Conservation (phyloP, 92 coral and sea anemone species). For the Bergia sp. region DNA sequence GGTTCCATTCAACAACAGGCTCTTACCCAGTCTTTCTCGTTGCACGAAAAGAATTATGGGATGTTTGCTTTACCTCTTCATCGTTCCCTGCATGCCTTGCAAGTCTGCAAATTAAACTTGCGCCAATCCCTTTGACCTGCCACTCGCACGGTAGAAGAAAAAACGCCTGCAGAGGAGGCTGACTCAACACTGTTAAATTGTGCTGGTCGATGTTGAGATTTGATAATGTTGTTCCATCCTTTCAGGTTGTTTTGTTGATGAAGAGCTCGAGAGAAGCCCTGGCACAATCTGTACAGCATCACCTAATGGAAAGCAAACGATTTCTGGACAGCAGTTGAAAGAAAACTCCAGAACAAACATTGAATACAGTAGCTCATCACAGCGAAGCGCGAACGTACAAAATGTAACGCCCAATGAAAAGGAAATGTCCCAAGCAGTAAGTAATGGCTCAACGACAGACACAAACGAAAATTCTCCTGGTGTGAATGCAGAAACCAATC, state of each 20-base stretch:
- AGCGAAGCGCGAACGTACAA: constrained; percentile 21
- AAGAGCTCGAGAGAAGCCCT: constrained; percentile 33
- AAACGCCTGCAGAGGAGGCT: too few relatives aligned
- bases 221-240: not conserved
- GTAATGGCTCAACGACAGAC: constrained; percentile 7
- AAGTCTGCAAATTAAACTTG: too few relatives aligned
- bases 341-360: not conserved
- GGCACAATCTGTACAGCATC: constrained; percentile 3
- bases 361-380: constrained; percentile 5
- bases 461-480: not conserved
- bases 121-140: too few relatives aligned
- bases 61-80: too few relatives aligned
- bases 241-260: constrained; percentile 49
- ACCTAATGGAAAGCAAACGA: constrained; percentile 24
- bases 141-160: too few relatives aligned
- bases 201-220: too few relatives aligned
- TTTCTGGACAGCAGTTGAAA: constrained; percentile 20
- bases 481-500: not conserved
- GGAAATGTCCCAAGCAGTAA: constrained; percentile 31
- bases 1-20: too few relatives aligned
- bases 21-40: too few relatives aligned
- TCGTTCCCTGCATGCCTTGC: too few relatives aligned
- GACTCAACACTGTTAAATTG: too few relatives aligned
- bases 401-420: constrained; percentile 22
- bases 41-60: too few relatives aligned